These are phyloP conservation scores for Epizoanthus ramosus DNA, from an alignment of 92 coral and sea anemone species.

Conservation along the genomic window DNA sequence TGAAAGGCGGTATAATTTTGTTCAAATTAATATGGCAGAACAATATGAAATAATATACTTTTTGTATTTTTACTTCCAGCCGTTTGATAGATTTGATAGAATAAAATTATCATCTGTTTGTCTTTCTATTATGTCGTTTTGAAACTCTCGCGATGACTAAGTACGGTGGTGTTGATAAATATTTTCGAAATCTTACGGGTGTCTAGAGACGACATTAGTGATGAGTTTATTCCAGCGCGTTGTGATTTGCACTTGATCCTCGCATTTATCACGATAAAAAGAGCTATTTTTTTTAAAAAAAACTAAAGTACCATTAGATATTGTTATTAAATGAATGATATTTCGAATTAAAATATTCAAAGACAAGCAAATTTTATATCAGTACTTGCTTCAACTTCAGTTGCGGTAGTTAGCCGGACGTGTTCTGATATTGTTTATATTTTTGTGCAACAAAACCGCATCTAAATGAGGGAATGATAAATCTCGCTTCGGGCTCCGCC, in stretches of 20 bases:
- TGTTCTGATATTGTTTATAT: slow-evolving; percentile 1
- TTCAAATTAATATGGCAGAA: too few relatives aligned
- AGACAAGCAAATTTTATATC: not conserved
- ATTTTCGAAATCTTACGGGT: slow-evolving; percentile 32
- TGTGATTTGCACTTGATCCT: not conserved
- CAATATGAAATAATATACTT: too few relatives aligned
- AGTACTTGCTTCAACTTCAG: not conserved
- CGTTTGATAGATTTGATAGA: too few relatives aligned
- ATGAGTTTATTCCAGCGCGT: not conserved
- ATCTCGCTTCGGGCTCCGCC: slow-evolving; percentile 8
- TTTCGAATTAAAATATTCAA: not conserved
- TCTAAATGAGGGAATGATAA: slow-evolving; percentile 40
- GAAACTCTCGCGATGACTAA: not conserved
- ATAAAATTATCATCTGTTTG: not conserved
- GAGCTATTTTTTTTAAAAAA: too few relatives aligned
- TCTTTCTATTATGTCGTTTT: not conserved
- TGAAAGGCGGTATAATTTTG: too few relatives aligned
- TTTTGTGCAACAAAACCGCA: not conserved
- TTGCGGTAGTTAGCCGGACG: too few relatives aligned
- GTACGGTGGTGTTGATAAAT: slow-evolving; percentile 1
- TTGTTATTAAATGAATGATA: not conserved
- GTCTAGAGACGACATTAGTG: slow-evolving; percentile 26
- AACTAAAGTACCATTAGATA: too few relatives aligned
- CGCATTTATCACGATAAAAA: not conserved
- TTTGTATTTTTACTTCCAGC: too few relatives aligned